Percentiles rank a stretch among this genome's conserved stretches.
Conservation (phyloP, 2,113 vertebrate genomes). For the Cyprinodon tularosa region DNA sequence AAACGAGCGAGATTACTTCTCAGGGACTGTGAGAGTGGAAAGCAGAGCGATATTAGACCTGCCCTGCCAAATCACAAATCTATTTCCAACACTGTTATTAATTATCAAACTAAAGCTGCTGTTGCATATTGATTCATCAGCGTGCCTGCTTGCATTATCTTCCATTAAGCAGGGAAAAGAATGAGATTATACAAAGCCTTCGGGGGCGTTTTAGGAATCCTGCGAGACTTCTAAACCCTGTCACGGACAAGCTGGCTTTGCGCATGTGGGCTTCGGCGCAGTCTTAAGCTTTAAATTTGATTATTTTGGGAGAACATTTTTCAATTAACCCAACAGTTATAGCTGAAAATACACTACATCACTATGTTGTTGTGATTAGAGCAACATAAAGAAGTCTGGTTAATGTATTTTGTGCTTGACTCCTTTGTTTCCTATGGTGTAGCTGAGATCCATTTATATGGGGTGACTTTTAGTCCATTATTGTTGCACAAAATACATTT, state of each 20-base stretch:
- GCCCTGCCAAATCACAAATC: slow-evolving; percentile 80
- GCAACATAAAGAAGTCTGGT: not conserved
- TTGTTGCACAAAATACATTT: too few species aligned
- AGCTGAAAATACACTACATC: slow-evolving; percentile 39
- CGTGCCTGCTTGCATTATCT: slow-evolving; percentile 78
- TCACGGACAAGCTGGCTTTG: slow-evolving; percentile 61
- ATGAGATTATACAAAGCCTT: slow-evolving; percentile 77
- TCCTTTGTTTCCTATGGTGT: not conserved
- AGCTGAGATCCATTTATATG: too few species aligned
- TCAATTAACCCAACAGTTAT: slow-evolving; percentile 72
- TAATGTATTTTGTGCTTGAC: not conserved
- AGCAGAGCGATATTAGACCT: slow-evolving; percentile 67
- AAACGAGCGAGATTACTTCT: slow-evolving; percentile 74
- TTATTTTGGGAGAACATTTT: slow-evolving; percentile 76
- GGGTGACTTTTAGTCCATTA: too few species aligned
- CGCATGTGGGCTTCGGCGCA: slow-evolving; percentile 59
- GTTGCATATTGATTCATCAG: slow-evolving; percentile 81
- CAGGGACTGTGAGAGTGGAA: slow-evolving; percentile 48
- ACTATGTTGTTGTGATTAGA: slow-evolving; percentile 6
- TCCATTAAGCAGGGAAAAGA: slow-evolving; percentile 73
- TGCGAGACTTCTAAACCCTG: slow-evolving; percentile 77
- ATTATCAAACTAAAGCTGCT: slow-evolving; percentile 81
- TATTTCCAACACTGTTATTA: slow-evolving; percentile 81
- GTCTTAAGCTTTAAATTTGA: slow-evolving; percentile 80
- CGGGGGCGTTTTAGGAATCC: slow-evolving; percentile 77